These are phyloP conservation scores for Hylyphantes graminicola DNA, from an alignment of 1,140 invertebrate genomes.

Conservation along the genomic window DNA sequence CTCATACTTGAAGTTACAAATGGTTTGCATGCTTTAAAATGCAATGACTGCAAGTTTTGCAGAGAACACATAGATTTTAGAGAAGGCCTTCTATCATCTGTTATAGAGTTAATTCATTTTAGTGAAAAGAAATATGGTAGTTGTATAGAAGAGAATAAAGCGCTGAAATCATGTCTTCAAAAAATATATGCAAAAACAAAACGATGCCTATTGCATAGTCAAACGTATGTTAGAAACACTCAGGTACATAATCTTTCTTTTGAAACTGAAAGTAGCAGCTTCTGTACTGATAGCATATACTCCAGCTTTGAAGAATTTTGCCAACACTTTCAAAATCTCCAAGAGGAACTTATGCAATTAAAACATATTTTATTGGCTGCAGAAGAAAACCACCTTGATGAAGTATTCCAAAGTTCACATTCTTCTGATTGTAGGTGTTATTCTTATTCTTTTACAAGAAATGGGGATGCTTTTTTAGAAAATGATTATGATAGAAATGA, in stretches of 20 bases:
- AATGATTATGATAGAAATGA: conserved; percentile 23
- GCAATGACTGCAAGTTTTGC: conserved; percentile 50
- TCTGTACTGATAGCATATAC: conserved; percentile 39
- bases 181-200: conserved; percentile 54
- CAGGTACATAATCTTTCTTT: background rate
- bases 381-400: conserved; percentile 54
- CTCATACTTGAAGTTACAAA: conserved; percentile 55
- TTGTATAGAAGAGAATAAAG: conserved; percentile 49
- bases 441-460: background rate
- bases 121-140: conserved; percentile 48
- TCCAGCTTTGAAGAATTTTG: conserved; percentile 56
- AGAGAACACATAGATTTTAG: conserved; percentile 49
- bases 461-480: background rate
- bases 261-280: conserved; percentile 7
- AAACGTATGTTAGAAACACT: conserved; percentile 34
- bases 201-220: conserved; percentile 43
- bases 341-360: conserved; percentile 50
- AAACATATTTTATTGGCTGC: conserved; percentile 54
- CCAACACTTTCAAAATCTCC: conserved; percentile 49
- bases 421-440: conserved; percentile 41
- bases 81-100: conserved; percentile 46
- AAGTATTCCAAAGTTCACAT: conserved; percentile 48
- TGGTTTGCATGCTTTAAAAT: conserved; percentile 50
- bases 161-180: conserved; percentile 46
- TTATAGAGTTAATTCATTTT: conserved; percentile 55